Percentiles rank a stretch among this genome's conserved stretches.
Conservation (phyloP, 2,113 vertebrate species). For the Alaudala cheleensis region DNA sequence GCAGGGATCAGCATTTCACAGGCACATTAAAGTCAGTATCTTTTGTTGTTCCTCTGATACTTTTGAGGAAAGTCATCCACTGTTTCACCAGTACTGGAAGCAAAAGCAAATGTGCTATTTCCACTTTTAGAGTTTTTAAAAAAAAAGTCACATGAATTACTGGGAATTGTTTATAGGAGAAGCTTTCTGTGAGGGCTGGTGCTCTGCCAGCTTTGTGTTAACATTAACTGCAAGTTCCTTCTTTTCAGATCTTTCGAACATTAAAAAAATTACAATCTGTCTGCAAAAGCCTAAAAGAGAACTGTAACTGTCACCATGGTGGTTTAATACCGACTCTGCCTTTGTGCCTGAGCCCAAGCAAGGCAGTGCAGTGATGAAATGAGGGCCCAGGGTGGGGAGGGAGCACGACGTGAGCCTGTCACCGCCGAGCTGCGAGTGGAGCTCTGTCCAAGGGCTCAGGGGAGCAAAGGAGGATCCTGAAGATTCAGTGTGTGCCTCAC, state of each 20-base stretch:
- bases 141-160: conserved; percentile 49
- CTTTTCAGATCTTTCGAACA: conserved; percentile 57
- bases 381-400: neutral
- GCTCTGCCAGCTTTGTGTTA: conserved; percentile 65
- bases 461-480: neutral
- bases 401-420: neutral
- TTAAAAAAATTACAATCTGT: conserved; percentile 65
- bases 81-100: neutral
- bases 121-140: conserved; percentile 23
- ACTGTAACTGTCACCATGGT: conserved; percentile 46
- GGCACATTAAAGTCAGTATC: neutral
- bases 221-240: conserved; percentile 62
- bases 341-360: neutral
- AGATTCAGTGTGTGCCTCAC: neutral
- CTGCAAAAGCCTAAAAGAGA: conserved; percentile 56
- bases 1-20: neutral
- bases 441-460: neutral
- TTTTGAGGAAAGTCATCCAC: conserved; percentile 28
- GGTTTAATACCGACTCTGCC: conserved; percentile 8
- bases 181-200: conserved; percentile 53
- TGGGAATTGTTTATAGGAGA: conserved; percentile 52
- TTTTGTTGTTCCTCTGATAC: neutral
- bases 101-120: conserved; percentile 40
- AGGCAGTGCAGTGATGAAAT: neutral
- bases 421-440: neutral